Evolutionary conservation across 2,797 vertebrate genomes (phyloP).

Genomic region (Phoebastria nigripes): DNA sequence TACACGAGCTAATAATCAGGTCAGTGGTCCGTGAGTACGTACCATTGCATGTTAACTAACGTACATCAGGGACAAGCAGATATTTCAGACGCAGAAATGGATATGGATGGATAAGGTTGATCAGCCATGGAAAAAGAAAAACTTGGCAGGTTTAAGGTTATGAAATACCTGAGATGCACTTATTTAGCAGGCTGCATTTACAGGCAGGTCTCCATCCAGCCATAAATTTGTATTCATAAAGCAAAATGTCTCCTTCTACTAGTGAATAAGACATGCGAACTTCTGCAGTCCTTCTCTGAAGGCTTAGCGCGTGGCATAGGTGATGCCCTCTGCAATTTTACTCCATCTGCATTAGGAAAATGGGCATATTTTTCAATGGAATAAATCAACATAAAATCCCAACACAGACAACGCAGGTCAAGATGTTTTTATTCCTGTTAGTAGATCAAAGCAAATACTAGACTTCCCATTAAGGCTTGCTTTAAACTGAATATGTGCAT

Average conservation of each 20-base stretch:
- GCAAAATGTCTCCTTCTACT: not conserved
- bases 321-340: not conserved
- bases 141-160: not conserved
- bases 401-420: not conserved
- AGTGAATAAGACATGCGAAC: not conserved
- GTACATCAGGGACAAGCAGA: accelerated
- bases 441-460: not conserved
- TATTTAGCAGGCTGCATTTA: not conserved
- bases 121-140: not conserved
- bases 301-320: accelerated
- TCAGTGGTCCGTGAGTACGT: accelerated
- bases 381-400: not conserved
- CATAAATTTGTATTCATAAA: not conserved
- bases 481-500: not conserved
- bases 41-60: accelerated
- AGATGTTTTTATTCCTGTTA: not conserved
- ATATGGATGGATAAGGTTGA: not conserved
- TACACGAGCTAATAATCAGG: accelerated
- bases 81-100: not conserved
- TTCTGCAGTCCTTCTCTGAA: not conserved
- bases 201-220: not conserved
- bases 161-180: not conserved
- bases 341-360: not conserved
- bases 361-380: not conserved
- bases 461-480: not conserved